Evolutionary conservation across 2,888 invertebrate genomes (phyloP).

Genomic region (Drosophila monieri): DNA sequence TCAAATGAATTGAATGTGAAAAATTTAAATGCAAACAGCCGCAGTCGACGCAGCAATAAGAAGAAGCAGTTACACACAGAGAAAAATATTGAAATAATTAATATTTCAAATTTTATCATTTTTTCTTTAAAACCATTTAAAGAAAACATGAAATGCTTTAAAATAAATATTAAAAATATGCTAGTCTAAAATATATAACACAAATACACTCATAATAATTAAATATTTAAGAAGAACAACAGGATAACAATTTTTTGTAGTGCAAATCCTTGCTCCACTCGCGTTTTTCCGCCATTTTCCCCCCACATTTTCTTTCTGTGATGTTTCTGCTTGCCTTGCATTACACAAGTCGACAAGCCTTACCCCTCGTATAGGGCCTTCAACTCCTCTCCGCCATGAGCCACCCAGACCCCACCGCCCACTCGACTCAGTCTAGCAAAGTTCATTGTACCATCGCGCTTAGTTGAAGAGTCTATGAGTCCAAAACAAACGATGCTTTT

Average conservation of each 20-base stretch:
- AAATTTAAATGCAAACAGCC: slow-evolving; percentile 79
- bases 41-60: slow-evolving; percentile 42
- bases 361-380: slow-evolving; percentile 4
- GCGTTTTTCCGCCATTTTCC: slow-evolving; percentile 5
- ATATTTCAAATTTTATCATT: too few relatives aligned
- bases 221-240: too few relatives aligned
- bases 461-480: slow-evolving; percentile 68
- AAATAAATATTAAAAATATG: not conserved
- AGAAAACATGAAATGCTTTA: too few relatives aligned
- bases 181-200: too few relatives aligned
- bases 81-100: not conserved
- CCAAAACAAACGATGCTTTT: slow-evolving; percentile 76
- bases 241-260: too few relatives aligned
- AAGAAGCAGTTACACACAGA: slow-evolving; percentile 14
- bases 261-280: slow-evolving; percentile 16
- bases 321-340: slow-evolving; percentile 64
- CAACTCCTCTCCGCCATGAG: not conserved
- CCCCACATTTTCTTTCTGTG: slow-evolving; percentile 30
- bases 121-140: too few relatives aligned
- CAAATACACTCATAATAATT: too few relatives aligned
- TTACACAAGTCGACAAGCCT: slow-evolving; percentile 56
- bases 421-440: slow-evolving; percentile 45
- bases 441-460: slow-evolving; percentile 75
- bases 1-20: slow-evolving; percentile 80
- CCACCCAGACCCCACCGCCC: slow-evolving; percentile 20